Base-by-base conservation (phyloP, 2,888 invertebrate genomes). In the Heliconius erato region DNA sequence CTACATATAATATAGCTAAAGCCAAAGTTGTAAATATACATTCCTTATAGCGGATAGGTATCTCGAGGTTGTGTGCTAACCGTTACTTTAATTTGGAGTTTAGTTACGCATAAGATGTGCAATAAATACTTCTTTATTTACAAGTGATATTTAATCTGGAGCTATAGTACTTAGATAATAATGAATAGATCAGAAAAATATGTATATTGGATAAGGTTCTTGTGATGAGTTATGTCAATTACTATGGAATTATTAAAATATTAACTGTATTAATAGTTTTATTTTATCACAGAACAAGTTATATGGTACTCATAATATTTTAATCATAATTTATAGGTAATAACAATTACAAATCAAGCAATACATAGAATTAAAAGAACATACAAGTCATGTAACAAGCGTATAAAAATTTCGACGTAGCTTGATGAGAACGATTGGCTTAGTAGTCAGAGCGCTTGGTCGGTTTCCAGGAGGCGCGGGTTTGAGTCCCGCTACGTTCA, bases 1-100 rank as follows among this genome's bases (percentile, higher is more conserved):
- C n/a, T 78, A 78, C 78, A 76, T 78, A 28, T 68, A 68, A 85
- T 86, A 91, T 92, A 94, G 94, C 92, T 91, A 92, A 95, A 92
- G 95, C 96, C 95, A 95, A 95, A 95, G 95, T 93, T 95, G 94
- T 95, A 94, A 90, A 91, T 92, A 92, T 81, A 85, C 84, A 85
- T 84, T 85, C 74, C 72, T 71, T 71, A 79, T 84, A 84, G 84
- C 68, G 82, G 79, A 85, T 85, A 85, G 88, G 87, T 87, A 85
- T 89, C 86, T 91, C 89, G 87, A 86, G 92, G 92, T 94, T 94
- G 91, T 92, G 92, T 92, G 88, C 88, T 87, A 79, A 82, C 81
- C 77, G 81, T 80, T 79, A 63, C 68, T 68, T 74, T 83, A 71
- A 65, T 65, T 65, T 82, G 54, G 35, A 79, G 32, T 78, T 74